These are phyloP conservation scores for Nemoura dubitans DNA, from an alignment of 2,888 invertebrate genomes.

Conservation along the genomic window DNA sequence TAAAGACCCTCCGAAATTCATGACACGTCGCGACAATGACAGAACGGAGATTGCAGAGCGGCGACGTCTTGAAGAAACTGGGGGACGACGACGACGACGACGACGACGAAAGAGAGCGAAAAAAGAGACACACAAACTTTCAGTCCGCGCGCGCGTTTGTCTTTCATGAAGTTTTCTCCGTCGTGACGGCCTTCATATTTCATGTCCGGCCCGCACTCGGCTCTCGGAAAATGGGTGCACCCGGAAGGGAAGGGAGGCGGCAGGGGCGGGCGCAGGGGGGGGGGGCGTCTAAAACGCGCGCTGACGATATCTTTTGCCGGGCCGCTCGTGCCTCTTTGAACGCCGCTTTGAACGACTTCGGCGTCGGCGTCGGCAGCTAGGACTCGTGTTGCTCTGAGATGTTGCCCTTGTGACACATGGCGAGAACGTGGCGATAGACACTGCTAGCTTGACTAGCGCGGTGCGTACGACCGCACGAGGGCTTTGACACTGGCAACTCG, in stretches of 20 bases:
- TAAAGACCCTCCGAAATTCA: neutral
- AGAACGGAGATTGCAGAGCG: neutral
- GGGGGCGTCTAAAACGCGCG: neutral
- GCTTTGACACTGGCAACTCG: too few species aligned
- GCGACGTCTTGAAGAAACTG: neutral
- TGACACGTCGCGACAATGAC: conserved; percentile 5
- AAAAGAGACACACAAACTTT: neutral
- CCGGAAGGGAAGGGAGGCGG: too few species aligned
- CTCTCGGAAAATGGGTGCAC: neutral
- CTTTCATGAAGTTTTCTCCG: conserved; percentile 35
- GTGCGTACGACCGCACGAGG: too few species aligned
- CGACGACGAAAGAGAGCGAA: neutral
- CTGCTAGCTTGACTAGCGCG: too few species aligned
- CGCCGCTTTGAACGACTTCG: too few species aligned
- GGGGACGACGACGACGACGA: neutral
- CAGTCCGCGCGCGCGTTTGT: conserved; percentile 32
- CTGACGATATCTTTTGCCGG: neutral
- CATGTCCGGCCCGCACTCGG: conserved; percentile 14
- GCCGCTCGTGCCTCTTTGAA: too few species aligned
- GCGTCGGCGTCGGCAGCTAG: too few species aligned
- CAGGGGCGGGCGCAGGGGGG: neutral
- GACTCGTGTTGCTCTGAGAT: too few species aligned
- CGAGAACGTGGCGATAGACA: too few species aligned
- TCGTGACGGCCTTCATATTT: conserved; percentile 36
- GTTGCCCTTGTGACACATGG: too few species aligned